These are phyloP conservation scores for Caerostris extrusa DNA, from an alignment of 1,140 invertebrate species.

Conservation along the genomic window DNA sequence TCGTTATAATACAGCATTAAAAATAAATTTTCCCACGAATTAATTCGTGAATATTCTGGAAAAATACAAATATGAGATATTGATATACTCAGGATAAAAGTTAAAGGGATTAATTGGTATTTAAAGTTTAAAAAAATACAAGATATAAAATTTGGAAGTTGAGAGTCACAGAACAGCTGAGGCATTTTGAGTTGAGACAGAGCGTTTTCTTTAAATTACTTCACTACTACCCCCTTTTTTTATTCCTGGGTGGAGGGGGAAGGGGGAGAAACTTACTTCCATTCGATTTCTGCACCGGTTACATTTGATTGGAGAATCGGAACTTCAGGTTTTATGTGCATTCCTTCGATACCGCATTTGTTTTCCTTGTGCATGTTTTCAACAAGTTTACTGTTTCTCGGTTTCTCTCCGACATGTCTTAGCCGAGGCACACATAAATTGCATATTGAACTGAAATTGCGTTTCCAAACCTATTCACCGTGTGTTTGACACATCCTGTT, in stretches of 20 bases:
- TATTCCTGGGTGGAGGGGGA: too few species aligned
- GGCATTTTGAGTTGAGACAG: too few species aligned
- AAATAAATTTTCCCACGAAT: too few species aligned
- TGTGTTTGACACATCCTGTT: not conserved
- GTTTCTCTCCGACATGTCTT: not conserved
- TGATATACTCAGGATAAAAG: too few species aligned
- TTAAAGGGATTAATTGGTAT: too few species aligned
- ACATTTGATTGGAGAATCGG: constrained; percentile 3
- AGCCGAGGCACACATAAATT: not conserved
- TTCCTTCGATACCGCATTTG: not conserved
- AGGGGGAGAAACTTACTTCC: not conserved
- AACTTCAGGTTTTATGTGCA: constrained; percentile 16
- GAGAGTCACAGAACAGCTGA: too few species aligned
- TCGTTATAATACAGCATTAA: too few species aligned
- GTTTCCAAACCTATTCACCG: not conserved
- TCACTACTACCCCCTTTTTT: too few species aligned
- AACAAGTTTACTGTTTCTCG: not conserved
- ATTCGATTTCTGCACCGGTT: constrained; percentile 14
- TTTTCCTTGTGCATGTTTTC: not conserved
- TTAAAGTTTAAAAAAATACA: too few species aligned
- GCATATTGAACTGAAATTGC: not conserved
- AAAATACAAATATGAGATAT: too few species aligned
- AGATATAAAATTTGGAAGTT: too few species aligned
- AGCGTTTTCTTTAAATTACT: not conserved
- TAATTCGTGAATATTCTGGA: too few species aligned